Percentiles rank a stretch among this genome's conserved stretches.
Conservation (phyloP, 35 echinoderm and acorn worm genomes). For the Patiria miniata region DNA sequence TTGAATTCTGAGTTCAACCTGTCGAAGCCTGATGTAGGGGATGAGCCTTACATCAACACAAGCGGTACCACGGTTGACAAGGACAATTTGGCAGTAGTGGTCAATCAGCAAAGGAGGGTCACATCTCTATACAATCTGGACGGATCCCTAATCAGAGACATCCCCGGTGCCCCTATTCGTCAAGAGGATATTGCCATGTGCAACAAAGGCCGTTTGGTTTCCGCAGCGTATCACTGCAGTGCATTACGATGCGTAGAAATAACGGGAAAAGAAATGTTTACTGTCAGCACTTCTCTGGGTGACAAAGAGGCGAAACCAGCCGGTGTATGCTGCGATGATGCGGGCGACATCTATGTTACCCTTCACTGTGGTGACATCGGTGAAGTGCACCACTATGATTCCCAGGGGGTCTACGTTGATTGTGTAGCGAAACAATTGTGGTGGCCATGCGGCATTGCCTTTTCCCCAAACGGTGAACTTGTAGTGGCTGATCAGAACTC, state of each 20-base stretch:
- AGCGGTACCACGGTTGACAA: not conserved
- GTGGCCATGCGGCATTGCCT: not conserved
- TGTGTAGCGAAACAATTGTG: not conserved
- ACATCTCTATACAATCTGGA: not conserved
- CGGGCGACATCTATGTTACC: conserved; percentile 21
- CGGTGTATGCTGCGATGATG: conserved; percentile 23
- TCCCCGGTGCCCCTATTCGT: not conserved
- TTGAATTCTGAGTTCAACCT: not conserved
- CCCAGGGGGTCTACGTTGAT: not conserved
- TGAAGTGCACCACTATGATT: not conserved
- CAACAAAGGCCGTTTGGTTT: not conserved
- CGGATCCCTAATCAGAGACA: not conserved
- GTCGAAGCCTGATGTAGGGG: not conserved
- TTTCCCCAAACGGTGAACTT: not conserved
- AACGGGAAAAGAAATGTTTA: not conserved
- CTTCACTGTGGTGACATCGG: conserved; percentile 1
- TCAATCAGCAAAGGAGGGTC: not conserved
- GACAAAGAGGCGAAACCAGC: not conserved
- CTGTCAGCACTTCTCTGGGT: not conserved
- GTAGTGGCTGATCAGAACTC: not conserved
- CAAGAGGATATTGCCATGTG: not conserved
- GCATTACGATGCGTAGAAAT: not conserved
- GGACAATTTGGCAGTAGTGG: not conserved
- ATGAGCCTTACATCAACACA: too few species aligned
- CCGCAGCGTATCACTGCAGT: not conserved